These are phyloP conservation scores for Melieria crassipennis DNA, from an alignment of 2,888 invertebrate genomes.

Conservation along the genomic window DNA sequence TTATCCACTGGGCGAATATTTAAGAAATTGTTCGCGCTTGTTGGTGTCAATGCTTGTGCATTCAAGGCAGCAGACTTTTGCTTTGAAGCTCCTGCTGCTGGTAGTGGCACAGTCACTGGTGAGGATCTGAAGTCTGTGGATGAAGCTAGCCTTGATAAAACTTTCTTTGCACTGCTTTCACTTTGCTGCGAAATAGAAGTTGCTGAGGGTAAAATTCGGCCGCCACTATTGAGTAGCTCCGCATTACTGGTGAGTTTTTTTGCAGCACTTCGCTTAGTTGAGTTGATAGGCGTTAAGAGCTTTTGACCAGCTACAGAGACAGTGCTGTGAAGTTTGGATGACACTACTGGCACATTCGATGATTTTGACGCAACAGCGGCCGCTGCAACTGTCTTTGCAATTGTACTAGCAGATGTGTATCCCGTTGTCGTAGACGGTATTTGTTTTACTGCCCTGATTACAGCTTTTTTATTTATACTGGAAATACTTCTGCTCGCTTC, in stretches of 20 bases:
- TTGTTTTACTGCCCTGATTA: constrained; percentile 9
- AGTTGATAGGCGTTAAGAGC: not conserved
- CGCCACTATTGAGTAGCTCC: too few relatives aligned
- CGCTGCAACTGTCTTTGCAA: constrained; percentile 4
- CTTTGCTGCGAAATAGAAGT: too few relatives aligned
- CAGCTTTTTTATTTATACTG: constrained; percentile 29
- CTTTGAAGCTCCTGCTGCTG: not conserved
- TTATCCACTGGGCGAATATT: constrained; percentile 42
- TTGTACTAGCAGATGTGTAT: not conserved
- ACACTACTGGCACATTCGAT: constrained; percentile 74
- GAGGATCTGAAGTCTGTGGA: too few relatives aligned
- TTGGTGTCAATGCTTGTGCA: constrained; percentile 9
- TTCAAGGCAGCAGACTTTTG: not conserved
- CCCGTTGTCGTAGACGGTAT: not conserved
- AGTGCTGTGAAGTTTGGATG: constrained; percentile 36
- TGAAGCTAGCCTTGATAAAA: too few relatives aligned
- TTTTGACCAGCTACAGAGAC: not conserved
- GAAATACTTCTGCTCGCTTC: constrained; percentile 22
- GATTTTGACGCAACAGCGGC: constrained; percentile 62
- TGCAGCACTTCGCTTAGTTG: too few relatives aligned
- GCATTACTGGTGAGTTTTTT: too few relatives aligned
- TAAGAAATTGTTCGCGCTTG: constrained; percentile 35
- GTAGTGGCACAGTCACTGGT: not conserved
- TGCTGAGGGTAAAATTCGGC: too few relatives aligned
- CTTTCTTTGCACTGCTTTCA: too few relatives aligned